Evolutionary conservation across 2,888 invertebrate species (phyloP).

Genomic region (Orthosia incerta): DNA sequence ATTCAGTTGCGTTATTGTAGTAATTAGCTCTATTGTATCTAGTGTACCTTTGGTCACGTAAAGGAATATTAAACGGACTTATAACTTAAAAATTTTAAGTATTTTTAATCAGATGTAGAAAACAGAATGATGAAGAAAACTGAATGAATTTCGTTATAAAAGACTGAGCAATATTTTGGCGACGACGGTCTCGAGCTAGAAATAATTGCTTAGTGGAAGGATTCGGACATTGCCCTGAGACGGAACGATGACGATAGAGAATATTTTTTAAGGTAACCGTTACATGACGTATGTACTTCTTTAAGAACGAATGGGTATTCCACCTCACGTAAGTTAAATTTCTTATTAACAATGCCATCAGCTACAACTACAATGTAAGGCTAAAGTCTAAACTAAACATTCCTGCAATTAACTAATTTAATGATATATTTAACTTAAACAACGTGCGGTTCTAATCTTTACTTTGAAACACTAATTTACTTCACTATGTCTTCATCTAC

Average conservation of each 20-base stretch:
- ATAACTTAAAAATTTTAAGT: background rate
- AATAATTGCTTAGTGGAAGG: conserved; percentile 46
- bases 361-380: conserved; percentile 44
- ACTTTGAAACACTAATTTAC: conserved; percentile 43
- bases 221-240: conserved; percentile 37
- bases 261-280: conserved; percentile 11
- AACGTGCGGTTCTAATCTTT: conserved; percentile 56
- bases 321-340: conserved; percentile 1
- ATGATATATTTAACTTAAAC: conserved; percentile 51
- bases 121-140: conserved; percentile 2
- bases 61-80: background rate
- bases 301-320: conserved; percentile 17
- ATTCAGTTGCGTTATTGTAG: background rate
- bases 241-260: conserved; percentile 13
- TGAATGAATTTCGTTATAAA: conserved; percentile 1
- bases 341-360: conserved; percentile 25
- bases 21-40: background rate
- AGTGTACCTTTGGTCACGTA: background rate
- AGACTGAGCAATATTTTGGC: conserved; percentile 25
- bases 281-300: conserved; percentile 13
- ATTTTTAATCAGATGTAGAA: background rate
- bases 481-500: conserved; percentile 38
- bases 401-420: conserved; percentile 54
- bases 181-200: conserved; percentile 13
- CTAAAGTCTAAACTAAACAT: conserved; percentile 51